Evolutionary conservation across 2,113 vertebrate genomes (phyloP), one percentile per base, ranked within the genome.

Genomic region (Microtus montanus): DNA sequence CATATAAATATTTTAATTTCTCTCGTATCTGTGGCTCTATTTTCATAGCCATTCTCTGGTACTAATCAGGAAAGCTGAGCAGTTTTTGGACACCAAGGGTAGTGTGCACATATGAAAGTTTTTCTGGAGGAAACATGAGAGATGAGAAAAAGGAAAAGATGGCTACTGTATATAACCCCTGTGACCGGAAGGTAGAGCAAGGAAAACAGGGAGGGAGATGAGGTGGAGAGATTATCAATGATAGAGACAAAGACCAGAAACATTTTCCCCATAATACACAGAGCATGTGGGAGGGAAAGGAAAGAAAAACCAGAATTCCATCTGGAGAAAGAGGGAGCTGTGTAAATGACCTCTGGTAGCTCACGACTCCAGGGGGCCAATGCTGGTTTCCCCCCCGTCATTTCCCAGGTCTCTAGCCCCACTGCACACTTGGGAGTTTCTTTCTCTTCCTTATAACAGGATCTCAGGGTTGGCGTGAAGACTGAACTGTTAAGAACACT

Each of bases 31-130:
- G 2, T 63, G 68, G 26, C 68, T 84, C 49, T 52, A 35, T 63
- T 89, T 86, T 91, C 74, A 96, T 38, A 73, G 88, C 44, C 63
- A 87, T 78, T 83, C 54, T 38, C 74, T 63, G 79, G 95, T 64
- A 80, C 6, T 7, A 24, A 89, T 87, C 24, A 73, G 58, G 74
- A 82, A 90, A 95, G 58, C 49, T 85, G 44, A 91, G 75, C 54
- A n/a, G 68, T 82, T 91, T 33, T 66, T 77, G 73, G 15, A 71
- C 33, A 64, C 83, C 74, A 41, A 86, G 19, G 89, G n/a, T n/a
- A 85, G 44, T 26, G 49, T 22, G 86, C 28, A 84, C 17, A 28
- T 4, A 52, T 14, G 26, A 92, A 41, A 80, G 14, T 68, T 24
- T 80, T 89, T 83, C 68, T 86, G n/a, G 73, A 88, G 61, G 58